Conservation (phyloP, 2,888 invertebrate genomes). For the Amphipoea lucens region DNA sequence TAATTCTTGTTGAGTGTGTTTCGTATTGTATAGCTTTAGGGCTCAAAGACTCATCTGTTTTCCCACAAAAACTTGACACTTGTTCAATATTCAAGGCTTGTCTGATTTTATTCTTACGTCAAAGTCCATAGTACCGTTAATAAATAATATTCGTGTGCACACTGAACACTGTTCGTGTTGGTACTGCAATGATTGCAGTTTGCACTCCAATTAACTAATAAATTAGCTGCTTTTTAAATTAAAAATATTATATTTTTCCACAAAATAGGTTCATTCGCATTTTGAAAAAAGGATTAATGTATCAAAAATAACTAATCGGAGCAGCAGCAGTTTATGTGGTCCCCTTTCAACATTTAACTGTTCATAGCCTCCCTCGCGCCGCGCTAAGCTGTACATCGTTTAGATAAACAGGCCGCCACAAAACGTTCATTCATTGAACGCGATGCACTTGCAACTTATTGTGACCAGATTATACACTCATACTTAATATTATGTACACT, state of each 20-base stretch:
- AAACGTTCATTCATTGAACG: slow-evolving; percentile 27
- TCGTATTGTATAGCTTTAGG: not conserved
- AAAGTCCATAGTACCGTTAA: too few relatives aligned
- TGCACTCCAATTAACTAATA: not conserved
- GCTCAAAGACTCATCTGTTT: not conserved
- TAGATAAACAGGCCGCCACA: slow-evolving; percentile 61
- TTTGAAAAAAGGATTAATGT: not conserved
- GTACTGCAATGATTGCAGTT: not conserved
- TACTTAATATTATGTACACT: not conserved
- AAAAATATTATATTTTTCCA: not conserved
- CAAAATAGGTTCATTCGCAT: not conserved
- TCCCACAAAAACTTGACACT: not conserved
- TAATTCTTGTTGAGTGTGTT: slow-evolving; percentile 1
- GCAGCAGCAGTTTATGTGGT: not conserved
- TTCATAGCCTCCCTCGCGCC: not conserved
- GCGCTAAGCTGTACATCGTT: slow-evolving; percentile 65
- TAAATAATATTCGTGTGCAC: too few relatives aligned
- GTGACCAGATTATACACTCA: slow-evolving; percentile 37
- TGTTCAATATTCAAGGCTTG: not conserved
- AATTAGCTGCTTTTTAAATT: not conserved
- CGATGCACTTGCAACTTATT: slow-evolving; percentile 43
- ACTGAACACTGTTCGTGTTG: too few relatives aligned
- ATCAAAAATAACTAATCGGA: not conserved
- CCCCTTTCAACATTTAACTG: slow-evolving; percentile 20
- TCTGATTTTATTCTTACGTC: not conserved